Evolutionary conservation across 2,888 invertebrate genomes (phyloP), one percentile per base, ranked within the genome.

Genomic region (Chloromyia formosa): DNA sequence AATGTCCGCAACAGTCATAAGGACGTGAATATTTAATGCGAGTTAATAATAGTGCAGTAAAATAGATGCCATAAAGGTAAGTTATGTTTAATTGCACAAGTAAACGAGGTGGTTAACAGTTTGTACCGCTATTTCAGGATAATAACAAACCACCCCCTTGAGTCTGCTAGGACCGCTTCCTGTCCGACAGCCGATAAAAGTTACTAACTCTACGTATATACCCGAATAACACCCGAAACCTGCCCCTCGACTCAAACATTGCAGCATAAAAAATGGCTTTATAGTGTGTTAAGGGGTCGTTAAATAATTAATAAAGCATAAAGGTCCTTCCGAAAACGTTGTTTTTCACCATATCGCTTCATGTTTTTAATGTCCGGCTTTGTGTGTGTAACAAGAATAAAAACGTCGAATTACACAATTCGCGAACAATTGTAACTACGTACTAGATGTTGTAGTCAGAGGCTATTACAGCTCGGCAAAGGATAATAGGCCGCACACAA

Each of bases 201-300:
- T 35, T 35, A 35, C 27, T 35, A 35, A 35, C 27, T 35, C 2
- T 4, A 35, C 2, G 27, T 35, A 35, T 35, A 27, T 42, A 49
- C 14, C 40, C 20, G 27, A 35, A 22, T 40, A 49, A 14, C 49
- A 12, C 22, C 14, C 49, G 10, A n/a, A n/a, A n/a, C 14, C 49
- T 12, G 1, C 40, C n/a, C 4, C 62, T 5, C 62, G 62, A 62
- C 66, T 61, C 27, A 16, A 61, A 73, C 58, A 73, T 61, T 73
- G 73, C 61, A 73, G 58, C 61, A 73, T 73, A 62, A 73, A 73
- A 73, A 62, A 73, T 73, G 71, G 68, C 66, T 66, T 74, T 74
- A 74, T 76, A 45, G 76, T 76, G 76, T 76, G 76, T 74, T 76
- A 71, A 74, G 60, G 42, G 58, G 66, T 72, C 76, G 72, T 76